Conservation (phyloP, 2,888 invertebrate species). For the Agrochola circellaris region DNA sequence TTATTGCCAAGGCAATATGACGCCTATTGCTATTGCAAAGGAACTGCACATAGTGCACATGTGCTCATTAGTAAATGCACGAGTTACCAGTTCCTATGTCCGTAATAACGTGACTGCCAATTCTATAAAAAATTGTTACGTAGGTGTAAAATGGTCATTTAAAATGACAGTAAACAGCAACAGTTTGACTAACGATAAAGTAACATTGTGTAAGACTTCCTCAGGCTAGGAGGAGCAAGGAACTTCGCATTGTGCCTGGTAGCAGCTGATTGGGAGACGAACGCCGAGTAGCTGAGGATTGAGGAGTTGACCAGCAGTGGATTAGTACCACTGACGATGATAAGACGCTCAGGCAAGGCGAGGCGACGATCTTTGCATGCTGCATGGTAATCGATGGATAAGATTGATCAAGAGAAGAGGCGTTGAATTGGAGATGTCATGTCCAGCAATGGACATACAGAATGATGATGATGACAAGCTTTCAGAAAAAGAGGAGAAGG, state of each 20-base stretch:
- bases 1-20: constrained; percentile 36
- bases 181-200: background rate
- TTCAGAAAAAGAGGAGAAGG: background rate
- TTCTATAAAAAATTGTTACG: constrained; percentile 48
- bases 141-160: constrained; percentile 13
- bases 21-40: constrained; percentile 13
- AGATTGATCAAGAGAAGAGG: background rate
- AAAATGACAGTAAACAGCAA: constrained; percentile 17
- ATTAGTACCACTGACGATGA: background rate
- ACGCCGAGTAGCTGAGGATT: background rate
- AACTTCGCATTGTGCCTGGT: background rate
- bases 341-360: background rate
- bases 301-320: background rate
- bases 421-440: background rate
- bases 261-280: background rate
- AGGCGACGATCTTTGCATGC: too few relatives aligned
- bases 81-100: constrained; percentile 22
- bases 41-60: constrained; percentile 32
- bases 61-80: constrained; percentile 26
- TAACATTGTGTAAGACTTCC: background rate
- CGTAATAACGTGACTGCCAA: constrained; percentile 41
- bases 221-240: background rate
- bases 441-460: background rate
- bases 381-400: background rate
- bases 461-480: background rate